A percentile compares a stretch with the other conserved stretches of the same genome.
These are phyloP conservation scores for Lepus townsendii DNA, from an alignment of 2,797 vertebrate genomes.

Conservation along the genomic window DNA sequence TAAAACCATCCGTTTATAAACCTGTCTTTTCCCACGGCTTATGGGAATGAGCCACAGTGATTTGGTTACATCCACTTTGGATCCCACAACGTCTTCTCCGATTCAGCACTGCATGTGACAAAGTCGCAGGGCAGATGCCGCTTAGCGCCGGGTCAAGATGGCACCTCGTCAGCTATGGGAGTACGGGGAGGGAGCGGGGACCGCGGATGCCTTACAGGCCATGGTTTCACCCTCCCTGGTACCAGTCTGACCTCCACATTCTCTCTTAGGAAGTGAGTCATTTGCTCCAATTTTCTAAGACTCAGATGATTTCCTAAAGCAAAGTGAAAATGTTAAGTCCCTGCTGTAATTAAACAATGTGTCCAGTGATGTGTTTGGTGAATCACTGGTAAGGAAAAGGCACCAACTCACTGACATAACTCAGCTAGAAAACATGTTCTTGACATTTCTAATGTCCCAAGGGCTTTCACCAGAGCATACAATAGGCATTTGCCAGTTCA, in stretches of 20 bases:
- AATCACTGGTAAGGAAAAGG: not conserved
- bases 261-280: not conserved
- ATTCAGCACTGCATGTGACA: rapidly evolving
- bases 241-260: not conserved
- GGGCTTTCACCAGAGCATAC: not conserved
- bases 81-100: not conserved
- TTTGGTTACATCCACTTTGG: not conserved
- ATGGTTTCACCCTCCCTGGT: not conserved
- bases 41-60: not conserved
- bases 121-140: not conserved
- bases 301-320: not conserved
- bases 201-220: rapidly evolving
- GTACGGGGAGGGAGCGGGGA: rapidly evolving
- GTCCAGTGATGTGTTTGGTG: not conserved
- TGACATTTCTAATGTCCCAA: no score
- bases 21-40: not conserved
- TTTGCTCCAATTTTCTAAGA: not conserved
- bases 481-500: rapidly evolving
- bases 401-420: rapidly evolving
- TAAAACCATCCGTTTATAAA: not conserved
- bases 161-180: rapidly evolving
- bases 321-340: not conserved
- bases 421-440: not conserved
- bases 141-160: rapidly evolving
- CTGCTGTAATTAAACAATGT: not conserved